Conservation (phyloP, 2,797 vertebrate species). For the Parotocinclus haroldoi region DNA sequence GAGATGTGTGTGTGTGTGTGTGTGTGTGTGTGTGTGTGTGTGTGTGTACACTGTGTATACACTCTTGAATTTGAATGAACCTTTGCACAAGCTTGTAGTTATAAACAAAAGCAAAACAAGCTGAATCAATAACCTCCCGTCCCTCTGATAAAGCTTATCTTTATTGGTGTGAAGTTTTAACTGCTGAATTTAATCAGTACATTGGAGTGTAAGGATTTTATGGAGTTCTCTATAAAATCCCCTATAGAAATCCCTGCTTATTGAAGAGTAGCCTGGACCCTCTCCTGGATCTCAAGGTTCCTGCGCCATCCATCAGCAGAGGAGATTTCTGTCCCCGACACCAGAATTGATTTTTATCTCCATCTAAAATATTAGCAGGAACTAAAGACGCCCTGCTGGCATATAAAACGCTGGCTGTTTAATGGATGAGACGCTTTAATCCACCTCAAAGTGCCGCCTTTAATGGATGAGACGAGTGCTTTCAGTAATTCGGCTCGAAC, state of each 20-base stretch:
- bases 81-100: too few species aligned
- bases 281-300: constrained; percentile 43
- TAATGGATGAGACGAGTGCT: constrained; percentile 20
- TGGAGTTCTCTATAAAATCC: too few species aligned
- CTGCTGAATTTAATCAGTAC: too few species aligned
- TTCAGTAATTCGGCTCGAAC: too few species aligned
- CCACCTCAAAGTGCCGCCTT: background rate
- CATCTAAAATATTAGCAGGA: constrained; percentile 48
- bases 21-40: background rate
- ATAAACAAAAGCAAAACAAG: too few species aligned
- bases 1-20: background rate
- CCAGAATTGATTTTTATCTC: constrained; percentile 44
- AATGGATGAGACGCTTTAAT: constrained; percentile 43
- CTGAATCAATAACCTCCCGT: too few species aligned
- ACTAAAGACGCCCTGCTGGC: constrained; percentile 38
- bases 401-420: constrained; percentile 35
- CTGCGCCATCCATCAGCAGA: constrained; percentile 44
- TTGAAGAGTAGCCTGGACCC: too few species aligned
- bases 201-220: too few species aligned
- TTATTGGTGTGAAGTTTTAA: too few species aligned
- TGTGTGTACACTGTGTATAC: too few species aligned
- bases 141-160: too few species aligned
- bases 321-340: constrained; percentile 44
- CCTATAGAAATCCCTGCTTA: background rate
- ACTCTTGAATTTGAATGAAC: too few species aligned